phyloP scores from a whole-genome alignment of 2,888 invertebrate genomes.

The Rhogogaster chlorosoma region DNA sequence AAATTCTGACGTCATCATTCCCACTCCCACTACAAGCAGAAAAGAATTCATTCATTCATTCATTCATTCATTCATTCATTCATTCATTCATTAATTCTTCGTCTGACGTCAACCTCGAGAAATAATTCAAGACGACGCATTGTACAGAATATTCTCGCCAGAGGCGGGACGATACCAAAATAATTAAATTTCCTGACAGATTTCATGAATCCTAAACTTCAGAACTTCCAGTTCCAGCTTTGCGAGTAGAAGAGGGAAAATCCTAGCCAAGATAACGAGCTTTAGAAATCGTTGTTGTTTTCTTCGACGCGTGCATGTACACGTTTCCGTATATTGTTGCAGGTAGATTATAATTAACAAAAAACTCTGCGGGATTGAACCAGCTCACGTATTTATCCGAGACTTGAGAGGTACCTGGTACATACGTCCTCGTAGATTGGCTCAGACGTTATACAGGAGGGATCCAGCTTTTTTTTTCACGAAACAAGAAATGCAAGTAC shows the following conservation, averaged over 20 bases:
- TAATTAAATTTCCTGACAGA: not conserved
- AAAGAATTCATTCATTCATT: constrained; percentile 6
- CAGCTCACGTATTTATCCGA: not conserved
- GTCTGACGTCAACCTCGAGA: not conserved
- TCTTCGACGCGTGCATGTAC: not conserved
- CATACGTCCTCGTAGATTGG: constrained; percentile 17
- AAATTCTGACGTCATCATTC: constrained; percentile 12
- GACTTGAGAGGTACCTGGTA: not conserved
- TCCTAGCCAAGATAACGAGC: not conserved
- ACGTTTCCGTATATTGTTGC: not conserved
- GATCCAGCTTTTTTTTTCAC: constrained; percentile 22
- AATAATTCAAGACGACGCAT: not conserved
- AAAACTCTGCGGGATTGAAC: not conserved
- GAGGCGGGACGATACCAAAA: not conserved
- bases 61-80: constrained; percentile 11
- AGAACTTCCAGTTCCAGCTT: not conserved
- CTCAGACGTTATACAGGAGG: not conserved
- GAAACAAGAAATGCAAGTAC: constrained; percentile 13
- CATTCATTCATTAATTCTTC: not conserved
- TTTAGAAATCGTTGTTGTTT: not conserved
- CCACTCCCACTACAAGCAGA: not conserved
- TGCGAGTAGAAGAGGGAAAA: not conserved
- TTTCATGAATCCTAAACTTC: not conserved
- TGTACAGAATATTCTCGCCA: not conserved
- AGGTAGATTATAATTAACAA: not conserved